These are phyloP conservation scores for Menidia menidia DNA, from an alignment of 2,797 vertebrate species.

Conservation along the genomic window DNA sequence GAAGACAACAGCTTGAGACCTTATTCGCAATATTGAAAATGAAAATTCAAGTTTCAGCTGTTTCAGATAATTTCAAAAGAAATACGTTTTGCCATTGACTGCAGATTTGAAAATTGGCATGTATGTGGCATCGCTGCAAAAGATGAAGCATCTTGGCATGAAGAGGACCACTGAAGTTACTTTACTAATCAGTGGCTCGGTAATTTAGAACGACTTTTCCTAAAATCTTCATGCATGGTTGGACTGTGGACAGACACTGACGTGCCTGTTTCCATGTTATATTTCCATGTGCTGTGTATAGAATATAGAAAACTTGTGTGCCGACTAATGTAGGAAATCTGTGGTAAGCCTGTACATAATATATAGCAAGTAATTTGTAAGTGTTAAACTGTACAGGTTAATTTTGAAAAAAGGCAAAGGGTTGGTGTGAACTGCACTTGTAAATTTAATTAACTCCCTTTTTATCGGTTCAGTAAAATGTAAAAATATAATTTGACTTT, in stretches of 20 bases:
- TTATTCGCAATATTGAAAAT: conserved; percentile 17
- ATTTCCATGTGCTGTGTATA: conserved; percentile 54
- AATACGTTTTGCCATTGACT: conserved; percentile 17
- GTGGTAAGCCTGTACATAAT: conserved; percentile 83
- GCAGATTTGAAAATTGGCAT: conserved; percentile 20
- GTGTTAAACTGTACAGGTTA: conserved; percentile 79
- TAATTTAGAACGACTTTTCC: conserved; percentile 8
- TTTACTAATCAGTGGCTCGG: conserved; percentile 32
- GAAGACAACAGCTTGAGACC: conserved; percentile 15
- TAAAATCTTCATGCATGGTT: conserved; percentile 17
- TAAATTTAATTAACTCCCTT: conserved; percentile 45
- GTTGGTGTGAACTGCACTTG: conserved; percentile 60
- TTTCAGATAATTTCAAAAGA: conserved; percentile 20
- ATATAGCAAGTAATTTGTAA: conserved; percentile 71
- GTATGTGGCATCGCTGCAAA: conserved; percentile 13
- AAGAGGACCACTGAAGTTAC: conserved; percentile 21
- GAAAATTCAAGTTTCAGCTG: conserved; percentile 15
- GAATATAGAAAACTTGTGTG: conserved; percentile 74
- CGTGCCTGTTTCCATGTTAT: conserved; percentile 16
- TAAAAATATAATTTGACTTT: conserved; percentile 29
- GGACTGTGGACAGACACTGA: conserved; percentile 15
- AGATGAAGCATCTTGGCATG: conserved; percentile 51
- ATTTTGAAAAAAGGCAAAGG: conserved; percentile 50
- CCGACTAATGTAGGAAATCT: conserved; percentile 76
- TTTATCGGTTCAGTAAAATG: conserved; percentile 33